Evolutionary conservation across 2,888 invertebrate genomes (phyloP).

Genomic region (Bruchidius siliquastri): DNA sequence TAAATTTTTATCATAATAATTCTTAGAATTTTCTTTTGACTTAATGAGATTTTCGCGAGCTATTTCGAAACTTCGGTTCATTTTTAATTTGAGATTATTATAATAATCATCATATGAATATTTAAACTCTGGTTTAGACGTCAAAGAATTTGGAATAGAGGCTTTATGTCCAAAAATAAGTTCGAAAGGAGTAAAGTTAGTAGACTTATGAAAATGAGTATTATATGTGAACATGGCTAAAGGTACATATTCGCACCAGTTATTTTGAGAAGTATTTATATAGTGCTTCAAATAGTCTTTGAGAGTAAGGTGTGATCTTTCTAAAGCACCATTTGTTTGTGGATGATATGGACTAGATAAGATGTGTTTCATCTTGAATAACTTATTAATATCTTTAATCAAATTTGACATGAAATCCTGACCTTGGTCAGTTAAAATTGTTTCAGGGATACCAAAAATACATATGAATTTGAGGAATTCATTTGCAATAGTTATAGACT

Average conservation of each 20-base stretch:
- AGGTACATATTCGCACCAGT: conserved; percentile 34
- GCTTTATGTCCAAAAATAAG: conserved; percentile 37
- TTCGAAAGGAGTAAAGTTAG: conserved; percentile 37
- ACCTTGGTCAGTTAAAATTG: conserved; percentile 38
- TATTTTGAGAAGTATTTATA: conserved; percentile 26
- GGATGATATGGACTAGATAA: conserved; percentile 33
- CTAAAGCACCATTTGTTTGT: conserved; percentile 20
- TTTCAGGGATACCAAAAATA: conserved; percentile 38
- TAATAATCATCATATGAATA: conserved; percentile 21
- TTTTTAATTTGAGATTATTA: conserved; percentile 24
- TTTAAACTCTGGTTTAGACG: conserved; percentile 13
- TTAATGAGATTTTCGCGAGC: conserved; percentile 25
- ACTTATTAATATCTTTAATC: conserved; percentile 31
- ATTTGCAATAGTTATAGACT: conserved; percentile 31
- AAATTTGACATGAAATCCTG: conserved; percentile 36
- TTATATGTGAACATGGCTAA: conserved; percentile 37
- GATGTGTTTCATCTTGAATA: conserved; percentile 33
- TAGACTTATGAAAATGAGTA: conserved; percentile 31
- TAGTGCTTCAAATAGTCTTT: conserved; percentile 22
- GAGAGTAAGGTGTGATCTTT: conserved; percentile 7
- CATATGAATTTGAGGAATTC: neutral
- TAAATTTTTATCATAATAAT: conserved; percentile 19
- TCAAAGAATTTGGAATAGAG: conserved; percentile 28
- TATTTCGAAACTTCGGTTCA: conserved; percentile 22
- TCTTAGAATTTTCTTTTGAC: conserved; percentile 32